Evolutionary conservation across 1,140 invertebrate genomes (phyloP).

Genomic region (Pseudomyrmex pallidus): DNA sequence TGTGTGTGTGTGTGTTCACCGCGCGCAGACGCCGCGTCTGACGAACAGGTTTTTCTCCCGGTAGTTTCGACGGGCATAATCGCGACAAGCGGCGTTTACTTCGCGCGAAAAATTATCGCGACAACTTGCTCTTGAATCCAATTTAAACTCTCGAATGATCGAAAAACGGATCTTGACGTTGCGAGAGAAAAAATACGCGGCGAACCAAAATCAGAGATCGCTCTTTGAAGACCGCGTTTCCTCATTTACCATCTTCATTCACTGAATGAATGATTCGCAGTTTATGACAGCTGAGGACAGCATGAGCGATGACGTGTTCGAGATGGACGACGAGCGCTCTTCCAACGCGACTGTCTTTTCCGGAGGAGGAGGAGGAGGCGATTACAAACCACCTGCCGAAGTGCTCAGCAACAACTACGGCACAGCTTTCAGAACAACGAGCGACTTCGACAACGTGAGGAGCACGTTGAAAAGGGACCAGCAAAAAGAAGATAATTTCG

Average conservation of each 20-base stretch:
- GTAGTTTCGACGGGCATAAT: constrained; percentile 62
- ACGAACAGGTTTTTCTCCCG: constrained; percentile 64
- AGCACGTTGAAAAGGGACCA: constrained; percentile 70
- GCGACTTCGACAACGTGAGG: constrained; percentile 56
- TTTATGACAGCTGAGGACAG: constrained; percentile 86
- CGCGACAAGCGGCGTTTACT: constrained; percentile 59
- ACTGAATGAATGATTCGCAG: constrained; percentile 67
- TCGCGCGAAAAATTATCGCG: constrained; percentile 40
- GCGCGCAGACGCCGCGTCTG: constrained; percentile 30
- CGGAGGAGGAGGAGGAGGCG: constrained; percentile 76
- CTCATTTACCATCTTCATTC: too few relatives aligned
- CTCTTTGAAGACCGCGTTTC: background rate
- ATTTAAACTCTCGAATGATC: background rate
- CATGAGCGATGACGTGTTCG: constrained; percentile 93
- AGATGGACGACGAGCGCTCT: constrained; percentile 84
- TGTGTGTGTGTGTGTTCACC: constrained; percentile 59
- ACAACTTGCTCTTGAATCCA: background rate
- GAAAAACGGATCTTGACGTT: background rate
- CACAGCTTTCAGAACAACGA: constrained; percentile 66
- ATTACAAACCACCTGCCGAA: constrained; percentile 91
- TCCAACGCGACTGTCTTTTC: constrained; percentile 55
- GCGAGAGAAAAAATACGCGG: background rate
- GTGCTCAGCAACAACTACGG: constrained; percentile 84
- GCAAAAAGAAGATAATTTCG: constrained; percentile 85
- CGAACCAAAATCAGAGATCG: background rate